phyloP scores from a whole-genome alignment of 1,140 invertebrate genomes.

The honey bee (Apis mellifera) region DNA sequence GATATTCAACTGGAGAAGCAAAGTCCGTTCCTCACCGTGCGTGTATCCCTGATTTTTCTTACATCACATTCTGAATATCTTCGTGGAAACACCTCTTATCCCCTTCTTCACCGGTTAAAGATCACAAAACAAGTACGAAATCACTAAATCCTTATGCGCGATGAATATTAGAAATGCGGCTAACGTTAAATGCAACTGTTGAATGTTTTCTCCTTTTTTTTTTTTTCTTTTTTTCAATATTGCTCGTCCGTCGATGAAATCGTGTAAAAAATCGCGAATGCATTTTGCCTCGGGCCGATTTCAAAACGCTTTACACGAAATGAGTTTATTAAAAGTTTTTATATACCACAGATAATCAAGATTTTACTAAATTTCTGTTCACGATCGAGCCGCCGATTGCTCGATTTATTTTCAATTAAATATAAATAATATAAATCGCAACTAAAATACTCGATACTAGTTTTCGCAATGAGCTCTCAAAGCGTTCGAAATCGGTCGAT shows the following conservation, averaged over 20 bases:
- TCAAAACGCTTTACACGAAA: not conserved
- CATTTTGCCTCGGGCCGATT: slow-evolving; percentile 22
- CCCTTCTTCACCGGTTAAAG: not conserved
- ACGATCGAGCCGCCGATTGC: not conserved
- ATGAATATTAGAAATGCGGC: slow-evolving; percentile 59
- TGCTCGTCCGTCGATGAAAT: slow-evolving; percentile 70
- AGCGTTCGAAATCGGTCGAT: not conserved
- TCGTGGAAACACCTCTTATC: not conserved
- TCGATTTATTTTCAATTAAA: not conserved
- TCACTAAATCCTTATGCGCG: slow-evolving; percentile 57
- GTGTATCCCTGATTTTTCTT: slow-evolving; percentile 20
- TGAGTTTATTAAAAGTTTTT: not conserved
- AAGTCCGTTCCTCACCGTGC: not conserved
- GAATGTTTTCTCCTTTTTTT: too few relatives aligned
- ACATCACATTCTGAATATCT: not conserved
- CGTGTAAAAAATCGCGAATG: slow-evolving; percentile 68
- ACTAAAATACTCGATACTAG: not conserved
- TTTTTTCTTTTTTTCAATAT: slow-evolving; percentile 60
- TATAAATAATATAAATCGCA: not conserved
- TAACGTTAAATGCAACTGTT: slow-evolving; percentile 73
- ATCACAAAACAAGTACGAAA: slow-evolving; percentile 52
- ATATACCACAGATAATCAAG: not conserved
- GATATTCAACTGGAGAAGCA: not conserved
- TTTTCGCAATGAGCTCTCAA: not conserved
- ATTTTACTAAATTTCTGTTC: not conserved